Evolutionary conservation across 2,888 invertebrate species (phyloP).

Genomic region (Embidobia sp.): DNA sequence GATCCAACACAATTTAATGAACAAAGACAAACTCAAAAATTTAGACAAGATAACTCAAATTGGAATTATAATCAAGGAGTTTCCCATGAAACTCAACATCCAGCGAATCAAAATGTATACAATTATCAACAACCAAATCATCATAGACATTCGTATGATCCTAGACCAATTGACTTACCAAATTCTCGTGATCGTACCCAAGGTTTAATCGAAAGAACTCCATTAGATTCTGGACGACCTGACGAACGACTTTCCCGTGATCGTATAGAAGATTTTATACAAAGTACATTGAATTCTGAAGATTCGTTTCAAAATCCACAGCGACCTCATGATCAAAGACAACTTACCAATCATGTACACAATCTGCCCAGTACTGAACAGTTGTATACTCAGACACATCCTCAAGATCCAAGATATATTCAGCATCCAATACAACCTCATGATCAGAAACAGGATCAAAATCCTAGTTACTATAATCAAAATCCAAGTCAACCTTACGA

Average conservation of each 20-base stretch:
- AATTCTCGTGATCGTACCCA: background rate
- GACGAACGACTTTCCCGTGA: background rate
- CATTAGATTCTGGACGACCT: background rate
- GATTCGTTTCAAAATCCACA: background rate
- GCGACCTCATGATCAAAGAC: background rate
- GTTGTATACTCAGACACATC: too few relatives aligned
- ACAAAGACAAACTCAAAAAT: constrained; percentile 6
- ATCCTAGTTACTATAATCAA: background rate
- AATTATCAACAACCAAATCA: too few relatives aligned
- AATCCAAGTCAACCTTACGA: background rate
- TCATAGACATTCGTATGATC: too few relatives aligned
- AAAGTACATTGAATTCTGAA: too few relatives aligned
- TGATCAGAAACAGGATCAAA: background rate
- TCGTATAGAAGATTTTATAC: too few relatives aligned
- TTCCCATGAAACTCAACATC: background rate
- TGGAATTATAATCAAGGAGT: background rate
- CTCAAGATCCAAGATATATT: too few relatives aligned
- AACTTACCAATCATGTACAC: background rate
- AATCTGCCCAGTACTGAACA: too few relatives aligned
- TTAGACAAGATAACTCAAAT: background rate
- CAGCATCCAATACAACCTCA: background rate
- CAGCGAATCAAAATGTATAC: too few relatives aligned
- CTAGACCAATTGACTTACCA: too few relatives aligned
- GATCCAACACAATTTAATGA: background rate
- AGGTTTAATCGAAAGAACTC: background rate